Evolutionary conservation across 2,113 vertebrate genomes (phyloP).

Genomic region (Otis tarda): DNA sequence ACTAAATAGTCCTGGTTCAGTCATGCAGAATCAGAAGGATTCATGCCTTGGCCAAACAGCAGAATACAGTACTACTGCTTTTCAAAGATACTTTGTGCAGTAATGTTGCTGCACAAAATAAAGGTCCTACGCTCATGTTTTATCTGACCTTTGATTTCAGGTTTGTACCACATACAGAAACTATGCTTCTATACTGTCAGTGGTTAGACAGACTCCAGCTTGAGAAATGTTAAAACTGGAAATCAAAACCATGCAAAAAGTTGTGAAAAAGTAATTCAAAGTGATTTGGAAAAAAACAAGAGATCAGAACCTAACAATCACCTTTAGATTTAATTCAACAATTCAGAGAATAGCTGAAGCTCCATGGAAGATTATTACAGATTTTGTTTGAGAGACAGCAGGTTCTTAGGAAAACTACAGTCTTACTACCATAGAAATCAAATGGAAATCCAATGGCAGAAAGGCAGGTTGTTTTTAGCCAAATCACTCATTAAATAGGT

Average conservation of each 20-base stretch:
- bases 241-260: neutral
- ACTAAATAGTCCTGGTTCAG: slow-evolving; percentile 36
- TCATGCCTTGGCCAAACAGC: slow-evolving; percentile 18
- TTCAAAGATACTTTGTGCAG: neutral
- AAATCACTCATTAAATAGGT: neutral
- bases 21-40: slow-evolving; percentile 49
- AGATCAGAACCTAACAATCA: neutral
- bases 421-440: neutral
- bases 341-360: neutral
- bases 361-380: neutral
- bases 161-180: neutral
- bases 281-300: rapidly evolving
- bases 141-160: neutral
- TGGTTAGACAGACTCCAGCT: neutral
- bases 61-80: neutral
- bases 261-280: neutral
- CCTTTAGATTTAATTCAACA: neutral
- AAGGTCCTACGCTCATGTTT: neutral
- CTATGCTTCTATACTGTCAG: neutral
- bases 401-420: neutral
- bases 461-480: neutral
- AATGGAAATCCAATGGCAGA: neutral
- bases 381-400: neutral
- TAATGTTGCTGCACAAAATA: neutral
- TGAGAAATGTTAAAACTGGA: neutral